These are phyloP conservation scores for Cabera pusaria DNA, from an alignment of 2,888 invertebrate species.

Conservation along the genomic window DNA sequence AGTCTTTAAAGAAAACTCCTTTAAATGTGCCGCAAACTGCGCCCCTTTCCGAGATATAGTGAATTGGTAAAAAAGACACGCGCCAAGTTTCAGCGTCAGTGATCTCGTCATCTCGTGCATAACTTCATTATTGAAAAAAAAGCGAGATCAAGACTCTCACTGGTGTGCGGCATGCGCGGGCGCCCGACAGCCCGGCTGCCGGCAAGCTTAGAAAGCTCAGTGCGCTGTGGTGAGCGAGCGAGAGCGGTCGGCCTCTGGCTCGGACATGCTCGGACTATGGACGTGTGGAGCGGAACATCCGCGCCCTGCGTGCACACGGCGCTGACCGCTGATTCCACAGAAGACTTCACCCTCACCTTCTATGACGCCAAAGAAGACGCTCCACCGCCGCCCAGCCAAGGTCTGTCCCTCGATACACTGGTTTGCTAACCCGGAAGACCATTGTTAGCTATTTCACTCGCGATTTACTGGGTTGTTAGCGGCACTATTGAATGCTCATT, in stretches of 20 bases:
- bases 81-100: constrained; percentile 10
- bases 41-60: too few species aligned
- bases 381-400: constrained; percentile 67
- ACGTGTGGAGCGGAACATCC: constrained; percentile 88
- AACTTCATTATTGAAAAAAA: constrained; percentile 16
- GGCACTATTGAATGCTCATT: too few species aligned
- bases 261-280: constrained; percentile 84
- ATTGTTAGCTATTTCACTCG: constrained; percentile 18
- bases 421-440: constrained; percentile 11
- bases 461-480: constrained; percentile 8
- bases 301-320: constrained; percentile 82
- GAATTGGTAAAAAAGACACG: too few species aligned
- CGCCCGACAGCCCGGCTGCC: constrained; percentile 17
- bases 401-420: constrained; percentile 34
- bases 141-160: constrained; percentile 17
- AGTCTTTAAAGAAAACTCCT: too few species aligned
- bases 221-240: constrained; percentile 65
- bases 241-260: constrained; percentile 67
- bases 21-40: too few species aligned
- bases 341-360: constrained; percentile 91
- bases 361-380: constrained; percentile 85
- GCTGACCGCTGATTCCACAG: constrained; percentile 87
- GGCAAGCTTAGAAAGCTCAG: constrained; percentile 65
- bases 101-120: constrained; percentile 9
- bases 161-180: constrained; percentile 14